These are phyloP conservation scores for Orthonychiurus folsomi DNA, from an alignment of 2,888 invertebrate genomes.

Conservation along the genomic window DNA sequence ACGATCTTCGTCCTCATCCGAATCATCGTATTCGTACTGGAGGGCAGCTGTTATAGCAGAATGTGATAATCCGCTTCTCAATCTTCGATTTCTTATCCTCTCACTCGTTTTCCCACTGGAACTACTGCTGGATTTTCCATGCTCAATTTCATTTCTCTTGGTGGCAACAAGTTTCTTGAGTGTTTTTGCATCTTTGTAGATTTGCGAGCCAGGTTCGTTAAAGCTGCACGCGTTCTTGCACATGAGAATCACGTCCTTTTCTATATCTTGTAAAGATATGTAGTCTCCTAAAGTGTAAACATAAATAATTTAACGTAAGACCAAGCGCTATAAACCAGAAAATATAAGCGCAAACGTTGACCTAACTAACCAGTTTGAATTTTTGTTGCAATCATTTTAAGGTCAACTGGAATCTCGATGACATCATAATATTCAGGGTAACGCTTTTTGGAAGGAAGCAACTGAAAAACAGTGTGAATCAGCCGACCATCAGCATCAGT, in stretches of 20 bases:
- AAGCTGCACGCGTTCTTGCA: slow-evolving; percentile 90
- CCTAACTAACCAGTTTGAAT: slow-evolving; percentile 57
- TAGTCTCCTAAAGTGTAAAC: slow-evolving; percentile 51
- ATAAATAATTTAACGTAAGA: slow-evolving; percentile 8
- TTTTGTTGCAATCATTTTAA: slow-evolving; percentile 83
- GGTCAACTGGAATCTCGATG: slow-evolving; percentile 87
- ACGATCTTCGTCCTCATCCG: slow-evolving; percentile 43
- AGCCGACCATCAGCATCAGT: slow-evolving; percentile 69
- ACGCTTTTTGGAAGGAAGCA: slow-evolving; percentile 81
- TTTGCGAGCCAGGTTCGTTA: slow-evolving; percentile 92
- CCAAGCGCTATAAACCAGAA: slow-evolving; percentile 10
- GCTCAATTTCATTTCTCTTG: slow-evolving; percentile 62
- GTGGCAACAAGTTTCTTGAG: slow-evolving; percentile 63
- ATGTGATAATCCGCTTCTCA: slow-evolving; percentile 49
- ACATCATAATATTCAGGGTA: slow-evolving; percentile 94
- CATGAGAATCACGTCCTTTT: slow-evolving; percentile 80
- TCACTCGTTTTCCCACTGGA: slow-evolving; percentile 58
- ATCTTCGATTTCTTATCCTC: slow-evolving; percentile 50
- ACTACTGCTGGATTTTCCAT: slow-evolving; percentile 51
- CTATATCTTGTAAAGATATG: slow-evolving; percentile 66
- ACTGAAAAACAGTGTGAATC: slow-evolving; percentile 76
- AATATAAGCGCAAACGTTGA: background rate
- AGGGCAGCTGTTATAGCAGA: slow-evolving; percentile 55
- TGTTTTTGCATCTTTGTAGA: slow-evolving; percentile 88
- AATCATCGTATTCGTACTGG: slow-evolving; percentile 52